Evolutionary conservation across 2,113 vertebrate genomes (phyloP), one percentile per base, ranked within the genome.

Genomic region (Neodontobutis hainanensis): DNA sequence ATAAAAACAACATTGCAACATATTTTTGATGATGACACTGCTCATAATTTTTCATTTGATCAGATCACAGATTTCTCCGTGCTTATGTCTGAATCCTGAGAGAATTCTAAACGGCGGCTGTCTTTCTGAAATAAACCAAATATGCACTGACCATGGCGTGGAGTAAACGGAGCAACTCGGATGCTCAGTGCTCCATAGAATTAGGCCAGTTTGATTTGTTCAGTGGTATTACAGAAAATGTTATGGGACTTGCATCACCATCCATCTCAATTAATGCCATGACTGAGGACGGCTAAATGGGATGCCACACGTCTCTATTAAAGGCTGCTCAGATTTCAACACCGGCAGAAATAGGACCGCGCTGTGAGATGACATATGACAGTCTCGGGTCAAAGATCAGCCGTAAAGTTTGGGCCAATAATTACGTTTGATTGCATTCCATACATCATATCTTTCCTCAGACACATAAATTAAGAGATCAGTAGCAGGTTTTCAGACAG

Each of bases 241-340:
- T 81, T 84, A 82, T 83, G 75, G 73, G 81, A 84, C 78, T 89
- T 80, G 81, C 84, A 75, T 86, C 80, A 71, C 73, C 84, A 88
- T 88, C 81, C 70, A 77, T 89, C 89, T 90, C 84, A 87, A 87
- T 90, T 85, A 85, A 82, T 46, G 65, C 46, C 56, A 64, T 72
- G 79, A 85, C 78, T 80, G 78, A 82, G 65, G 80, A 65, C 47
- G 12, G 75, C 71, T 73, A 83, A 84, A 84, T 73, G 66, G 75
- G 73, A 85, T 62, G 81, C 80, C 77, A 55, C 66, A 46, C 53
- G 63, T 80, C 78, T 85, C 67, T 32, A 65, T 81, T 78, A 81
- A 73, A 68, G 50, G 75, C 76, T 65, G 78, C 80, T 75, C 66
- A 32, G 76, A 67, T 75, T 72, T 87, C 80, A 73, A 73, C 75